Percentiles rank a stretch among this genome's conserved stretches.
Evolutionary conservation across 2,113 vertebrate species (phyloP).

Genomic region (Microcebus griseorufus): DNA sequence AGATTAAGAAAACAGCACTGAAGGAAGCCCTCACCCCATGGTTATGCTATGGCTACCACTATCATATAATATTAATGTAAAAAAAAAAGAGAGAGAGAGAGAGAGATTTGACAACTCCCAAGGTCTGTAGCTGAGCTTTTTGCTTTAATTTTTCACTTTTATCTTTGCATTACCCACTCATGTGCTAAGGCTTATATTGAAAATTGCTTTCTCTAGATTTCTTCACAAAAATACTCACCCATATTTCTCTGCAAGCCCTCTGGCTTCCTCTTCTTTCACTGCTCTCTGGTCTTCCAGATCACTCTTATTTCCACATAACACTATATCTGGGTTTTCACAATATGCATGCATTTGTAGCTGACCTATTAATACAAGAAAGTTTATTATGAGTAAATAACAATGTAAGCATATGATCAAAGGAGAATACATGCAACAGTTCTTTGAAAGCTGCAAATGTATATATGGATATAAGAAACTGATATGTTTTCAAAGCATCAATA

Average conservation of each 20-base stretch:
- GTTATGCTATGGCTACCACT: neutral
- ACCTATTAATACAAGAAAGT: slow-evolving; percentile 83
- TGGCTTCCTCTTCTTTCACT: slow-evolving; percentile 92
- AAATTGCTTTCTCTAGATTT: neutral
- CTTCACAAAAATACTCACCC: slow-evolving; percentile 86
- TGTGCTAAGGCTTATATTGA: neutral
- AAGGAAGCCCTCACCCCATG: neutral
- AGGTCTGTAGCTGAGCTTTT: neutral
- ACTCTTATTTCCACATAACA: slow-evolving; percentile 97
- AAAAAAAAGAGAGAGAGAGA: neutral
- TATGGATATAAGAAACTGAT: neutral
- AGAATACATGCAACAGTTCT: neutral
- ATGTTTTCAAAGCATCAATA: slow-evolving; percentile 2
- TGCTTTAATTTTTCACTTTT: neutral
- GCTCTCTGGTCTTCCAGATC: slow-evolving; percentile 94
- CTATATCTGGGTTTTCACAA: slow-evolving; percentile 97
- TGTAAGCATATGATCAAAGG: neutral
- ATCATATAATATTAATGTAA: neutral
- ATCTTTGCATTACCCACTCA: neutral
- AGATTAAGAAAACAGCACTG: neutral
- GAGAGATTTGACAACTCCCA: neutral
- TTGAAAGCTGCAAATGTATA: neutral
- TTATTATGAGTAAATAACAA: neutral
- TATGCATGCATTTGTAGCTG: slow-evolving; percentile 97
- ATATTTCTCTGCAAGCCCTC: slow-evolving; percentile 95